Conservation (phyloP, 2,797 vertebrate species). For the Vireo griseus region DNA sequence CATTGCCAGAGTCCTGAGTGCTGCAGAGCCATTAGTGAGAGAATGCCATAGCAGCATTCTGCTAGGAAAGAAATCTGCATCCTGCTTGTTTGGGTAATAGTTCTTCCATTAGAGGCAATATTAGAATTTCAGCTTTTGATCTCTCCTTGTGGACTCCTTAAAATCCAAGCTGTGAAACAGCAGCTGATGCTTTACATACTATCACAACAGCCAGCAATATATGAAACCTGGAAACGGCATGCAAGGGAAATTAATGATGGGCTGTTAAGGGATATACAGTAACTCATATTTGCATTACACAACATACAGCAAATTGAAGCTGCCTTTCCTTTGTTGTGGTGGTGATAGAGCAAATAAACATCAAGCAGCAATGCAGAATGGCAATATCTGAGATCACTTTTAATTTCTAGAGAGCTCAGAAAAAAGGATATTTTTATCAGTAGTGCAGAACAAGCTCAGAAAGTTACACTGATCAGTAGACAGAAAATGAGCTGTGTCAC, state of each 20-base stretch:
- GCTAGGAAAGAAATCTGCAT: constrained; percentile 48
- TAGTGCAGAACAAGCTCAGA: neutral
- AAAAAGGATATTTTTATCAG: neutral
- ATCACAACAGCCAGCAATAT: constrained; percentile 57
- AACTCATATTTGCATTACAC: constrained; percentile 60
- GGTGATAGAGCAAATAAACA: neutral
- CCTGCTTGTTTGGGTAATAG: constrained; percentile 59
- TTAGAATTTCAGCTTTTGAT: constrained; percentile 66
- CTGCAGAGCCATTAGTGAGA: neutral
- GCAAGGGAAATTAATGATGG: constrained; percentile 40
- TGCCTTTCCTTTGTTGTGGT: constrained; percentile 20
- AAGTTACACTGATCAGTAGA: constrained; percentile 12
- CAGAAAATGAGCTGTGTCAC: constrained; percentile 10
- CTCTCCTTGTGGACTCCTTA: constrained; percentile 65
- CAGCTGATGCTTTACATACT: constrained; percentile 67
- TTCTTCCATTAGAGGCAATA: constrained; percentile 59
- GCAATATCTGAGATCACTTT: neutral
- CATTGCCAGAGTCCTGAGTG: neutral
- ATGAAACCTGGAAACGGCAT: constrained; percentile 25
- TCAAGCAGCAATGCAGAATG: neutral
- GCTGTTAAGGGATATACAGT: constrained; percentile 58
- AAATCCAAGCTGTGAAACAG: constrained; percentile 70
- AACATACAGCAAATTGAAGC: constrained; percentile 30
- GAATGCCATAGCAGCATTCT: constrained; percentile 9
- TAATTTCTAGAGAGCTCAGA: neutral